phyloP scores from a whole-genome alignment of 2,888 invertebrate species.

The Ennomos quercinarius region DNA sequence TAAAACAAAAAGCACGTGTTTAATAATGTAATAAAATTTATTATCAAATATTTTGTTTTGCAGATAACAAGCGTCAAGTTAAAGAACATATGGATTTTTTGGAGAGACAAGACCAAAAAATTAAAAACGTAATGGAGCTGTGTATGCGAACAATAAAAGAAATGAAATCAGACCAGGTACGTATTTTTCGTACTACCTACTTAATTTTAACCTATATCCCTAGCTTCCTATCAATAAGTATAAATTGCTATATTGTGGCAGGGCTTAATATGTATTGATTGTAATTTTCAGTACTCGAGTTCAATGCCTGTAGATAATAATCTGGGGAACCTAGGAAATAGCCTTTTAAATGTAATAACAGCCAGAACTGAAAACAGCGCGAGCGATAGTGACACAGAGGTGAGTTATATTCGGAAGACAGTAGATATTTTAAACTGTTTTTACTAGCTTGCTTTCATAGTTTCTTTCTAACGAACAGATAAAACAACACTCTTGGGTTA shows the following conservation, averaged over 20 bases:
- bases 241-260: background rate
- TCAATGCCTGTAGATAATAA: conserved; percentile 12
- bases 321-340: conserved; percentile 13
- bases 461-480: too few relatives aligned
- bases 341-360: conserved; percentile 37
- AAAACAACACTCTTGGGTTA: too few relatives aligned
- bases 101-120: conserved; percentile 60
- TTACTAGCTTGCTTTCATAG: too few relatives aligned
- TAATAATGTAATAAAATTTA: too few relatives aligned
- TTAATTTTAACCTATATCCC: too few relatives aligned
- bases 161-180: conserved; percentile 58
- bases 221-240: too few relatives aligned
- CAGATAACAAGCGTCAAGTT: conserved; percentile 60
- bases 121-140: conserved; percentile 60
- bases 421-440: conserved; percentile 2
- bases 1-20: too few relatives aligned
- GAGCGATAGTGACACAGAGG: conserved; percentile 50
- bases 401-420: conserved; percentile 20
- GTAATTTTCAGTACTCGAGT: conserved; percentile 34
- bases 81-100: conserved; percentile 57
- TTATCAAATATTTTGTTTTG: background rate
- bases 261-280: background rate
- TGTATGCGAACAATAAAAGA: conserved; percentile 66
- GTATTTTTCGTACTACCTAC: background rate
- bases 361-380: conserved; percentile 43